Evolutionary conservation across 2,888 invertebrate species (phyloP).

Genomic region (Himalopsyche kuldschensis): DNA sequence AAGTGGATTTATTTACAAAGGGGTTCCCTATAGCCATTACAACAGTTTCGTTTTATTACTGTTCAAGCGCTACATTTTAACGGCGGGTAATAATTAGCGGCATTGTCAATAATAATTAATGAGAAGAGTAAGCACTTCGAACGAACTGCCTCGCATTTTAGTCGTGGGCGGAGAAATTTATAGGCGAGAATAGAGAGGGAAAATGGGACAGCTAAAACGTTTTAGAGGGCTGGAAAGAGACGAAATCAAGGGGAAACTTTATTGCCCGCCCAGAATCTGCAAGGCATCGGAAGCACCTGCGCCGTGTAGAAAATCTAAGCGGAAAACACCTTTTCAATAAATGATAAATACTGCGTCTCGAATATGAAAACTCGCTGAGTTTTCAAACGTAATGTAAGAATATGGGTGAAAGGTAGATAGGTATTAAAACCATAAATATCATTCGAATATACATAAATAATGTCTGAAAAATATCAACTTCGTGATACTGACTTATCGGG

Average conservation of each 20-base stretch:
- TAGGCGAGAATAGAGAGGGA: constrained; percentile 12
- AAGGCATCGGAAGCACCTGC: constrained; percentile 12
- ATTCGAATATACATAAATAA: too few species aligned
- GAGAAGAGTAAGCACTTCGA: constrained; percentile 15
- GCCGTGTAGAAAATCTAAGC: neutral
- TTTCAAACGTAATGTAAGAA: neutral
- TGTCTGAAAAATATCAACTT: too few species aligned
- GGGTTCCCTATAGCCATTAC: constrained; percentile 16
- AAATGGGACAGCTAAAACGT: constrained; percentile 16
- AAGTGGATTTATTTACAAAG: constrained; percentile 24
- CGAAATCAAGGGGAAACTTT: constrained; percentile 11
- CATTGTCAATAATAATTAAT: constrained; percentile 38
- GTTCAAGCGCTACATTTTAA: constrained; percentile 24
- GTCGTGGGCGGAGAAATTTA: constrained; percentile 32
- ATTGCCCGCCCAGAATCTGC: constrained; percentile 23
- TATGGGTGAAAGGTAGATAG: neutral
- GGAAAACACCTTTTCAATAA: constrained; percentile 1
- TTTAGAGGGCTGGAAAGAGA: constrained; percentile 1
- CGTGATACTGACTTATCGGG: too few species aligned
- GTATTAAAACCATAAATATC: neutral
- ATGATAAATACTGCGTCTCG: neutral
- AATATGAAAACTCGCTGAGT: neutral
- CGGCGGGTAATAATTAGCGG: constrained; percentile 34
- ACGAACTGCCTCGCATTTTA: constrained; percentile 25
- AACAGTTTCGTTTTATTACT: constrained; percentile 16